phyloP scores from a whole-genome alignment of 1,140 invertebrate genomes.

The Tetramorium parvispinum region DNA sequence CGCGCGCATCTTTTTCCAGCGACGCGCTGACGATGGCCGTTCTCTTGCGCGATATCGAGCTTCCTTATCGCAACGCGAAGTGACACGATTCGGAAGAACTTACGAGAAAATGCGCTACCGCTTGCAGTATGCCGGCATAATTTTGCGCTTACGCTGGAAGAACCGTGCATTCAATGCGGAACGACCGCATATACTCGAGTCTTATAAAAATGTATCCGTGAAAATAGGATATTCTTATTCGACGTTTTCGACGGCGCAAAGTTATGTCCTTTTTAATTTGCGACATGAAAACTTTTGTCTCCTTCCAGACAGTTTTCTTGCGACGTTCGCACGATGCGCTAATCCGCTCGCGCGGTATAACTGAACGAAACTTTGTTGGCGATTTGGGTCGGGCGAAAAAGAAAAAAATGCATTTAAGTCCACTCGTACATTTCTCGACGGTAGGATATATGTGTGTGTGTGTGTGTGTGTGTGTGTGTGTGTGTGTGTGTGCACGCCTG shows the following conservation, averaged over 20 bases:
- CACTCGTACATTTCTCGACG: neutral
- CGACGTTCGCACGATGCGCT: slow-evolving; percentile 18
- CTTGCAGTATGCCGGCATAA: neutral
- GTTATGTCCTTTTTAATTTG: neutral
- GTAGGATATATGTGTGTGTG: neutral
- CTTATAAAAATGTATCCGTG: neutral
- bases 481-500: neutral
- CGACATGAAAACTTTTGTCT: neutral
- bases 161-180: neutral
- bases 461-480: too few species aligned
- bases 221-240: neutral
- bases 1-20: neutral
- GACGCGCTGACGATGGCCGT: slow-evolving; percentile 1
- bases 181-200: neutral
- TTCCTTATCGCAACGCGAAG: neutral
- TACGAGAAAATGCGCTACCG: neutral
- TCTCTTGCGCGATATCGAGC: slow-evolving; percentile 5
- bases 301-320: neutral
- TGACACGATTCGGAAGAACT: slow-evolving; percentile 10
- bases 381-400: slow-evolving; percentile 36
- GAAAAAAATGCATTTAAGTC: slow-evolving; percentile 24
- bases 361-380: neutral
- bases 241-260: neutral
- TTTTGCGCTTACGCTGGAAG: neutral
- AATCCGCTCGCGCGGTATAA: neutral